phyloP scores from a whole-genome alignment of 2,113 vertebrate genomes.

The Colinus virginianus region DNA sequence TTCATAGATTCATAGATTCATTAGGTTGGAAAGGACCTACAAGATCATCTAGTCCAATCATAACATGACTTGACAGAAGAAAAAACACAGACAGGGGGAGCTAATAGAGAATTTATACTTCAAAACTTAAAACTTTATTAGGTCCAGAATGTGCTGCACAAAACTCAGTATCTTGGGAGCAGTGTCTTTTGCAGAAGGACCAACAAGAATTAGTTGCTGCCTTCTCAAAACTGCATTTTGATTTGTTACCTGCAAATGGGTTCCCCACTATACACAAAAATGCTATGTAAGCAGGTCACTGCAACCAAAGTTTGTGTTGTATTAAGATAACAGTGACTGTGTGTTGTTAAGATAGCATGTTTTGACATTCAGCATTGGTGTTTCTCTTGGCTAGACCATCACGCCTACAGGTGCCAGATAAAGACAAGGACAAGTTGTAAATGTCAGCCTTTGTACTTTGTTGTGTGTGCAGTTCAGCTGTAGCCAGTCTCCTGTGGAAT shows the following conservation, averaged over 20 bases:
- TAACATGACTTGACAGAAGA: no score
- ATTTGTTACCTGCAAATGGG: neutral
- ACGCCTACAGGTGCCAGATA: constrained; percentile 11
- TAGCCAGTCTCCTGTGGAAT: neutral
- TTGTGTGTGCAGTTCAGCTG: neutral
- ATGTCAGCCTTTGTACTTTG: constrained; percentile 44
- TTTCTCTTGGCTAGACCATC: neutral
- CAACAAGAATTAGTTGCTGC: accelerated
- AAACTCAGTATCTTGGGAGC: accelerated
- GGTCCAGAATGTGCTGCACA: neutral
- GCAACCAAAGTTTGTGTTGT: neutral
- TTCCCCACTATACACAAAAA: neutral
- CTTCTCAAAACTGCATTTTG: neutral
- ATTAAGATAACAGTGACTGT: neutral
- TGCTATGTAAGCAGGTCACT: neutral
- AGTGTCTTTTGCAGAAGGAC: neutral
- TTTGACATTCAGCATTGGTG: neutral
- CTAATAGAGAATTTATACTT: neutral
- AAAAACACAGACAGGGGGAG: neutral
- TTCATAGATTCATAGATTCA: no score
- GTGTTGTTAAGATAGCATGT: neutral
- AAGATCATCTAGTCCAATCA: no score
- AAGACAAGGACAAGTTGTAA: constrained; percentile 35
- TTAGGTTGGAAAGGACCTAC: no score
- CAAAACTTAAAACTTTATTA: neutral